Evolutionary conservation across 2,888 invertebrate genomes (phyloP).

Genomic region (Blastobasis lacticolella): DNA sequence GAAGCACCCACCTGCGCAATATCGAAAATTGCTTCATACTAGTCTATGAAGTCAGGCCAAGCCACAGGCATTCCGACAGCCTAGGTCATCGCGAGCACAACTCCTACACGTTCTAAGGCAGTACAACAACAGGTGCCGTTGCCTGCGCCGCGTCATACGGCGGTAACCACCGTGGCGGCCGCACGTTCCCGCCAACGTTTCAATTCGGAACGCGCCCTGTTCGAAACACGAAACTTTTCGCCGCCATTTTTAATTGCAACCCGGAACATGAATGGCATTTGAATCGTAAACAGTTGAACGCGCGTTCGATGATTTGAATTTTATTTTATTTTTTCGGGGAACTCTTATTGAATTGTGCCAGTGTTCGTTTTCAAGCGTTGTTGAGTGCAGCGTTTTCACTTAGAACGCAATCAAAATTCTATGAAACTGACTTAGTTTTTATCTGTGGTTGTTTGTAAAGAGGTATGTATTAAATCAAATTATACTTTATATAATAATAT

Average conservation of each 20-base stretch:
- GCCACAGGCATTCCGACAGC: too few relatives aligned
- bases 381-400: background rate
- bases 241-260: slow-evolving; percentile 1
- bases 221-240: slow-evolving; percentile 4
- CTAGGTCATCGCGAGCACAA: too few relatives aligned
- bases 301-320: too few relatives aligned
- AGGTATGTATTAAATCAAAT: background rate
- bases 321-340: too few relatives aligned
- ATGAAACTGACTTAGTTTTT: too few relatives aligned
- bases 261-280: background rate
- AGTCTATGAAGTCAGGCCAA: too few relatives aligned
- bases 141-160: too few relatives aligned
- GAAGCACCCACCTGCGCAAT: too few relatives aligned
- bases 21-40: too few relatives aligned
- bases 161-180: background rate
- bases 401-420: background rate
- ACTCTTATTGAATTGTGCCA: too few relatives aligned
- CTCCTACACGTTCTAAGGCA: too few relatives aligned
- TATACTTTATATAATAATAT: background rate
- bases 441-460: background rate
- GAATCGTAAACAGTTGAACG: background rate
- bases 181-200: slow-evolving; percentile 2
- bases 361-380: background rate
- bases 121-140: too few relatives aligned
- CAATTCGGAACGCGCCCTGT: slow-evolving; percentile 1